phyloP scores from a whole-genome alignment of 2,888 invertebrate species.

The Stenoptilia bipunctidactyla region DNA sequence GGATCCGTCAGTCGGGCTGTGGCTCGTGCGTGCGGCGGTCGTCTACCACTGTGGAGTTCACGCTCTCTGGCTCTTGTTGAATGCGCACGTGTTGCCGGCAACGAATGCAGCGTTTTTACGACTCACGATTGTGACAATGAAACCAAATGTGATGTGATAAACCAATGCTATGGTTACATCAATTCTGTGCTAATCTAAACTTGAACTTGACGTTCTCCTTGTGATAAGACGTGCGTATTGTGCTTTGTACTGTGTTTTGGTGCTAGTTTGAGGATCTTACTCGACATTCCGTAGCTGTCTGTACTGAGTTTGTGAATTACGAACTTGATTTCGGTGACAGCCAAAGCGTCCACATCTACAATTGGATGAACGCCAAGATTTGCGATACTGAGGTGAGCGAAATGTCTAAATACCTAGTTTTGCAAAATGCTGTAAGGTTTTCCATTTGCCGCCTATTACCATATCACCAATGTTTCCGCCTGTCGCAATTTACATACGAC shows the following conservation, averaged over 20 bases:
- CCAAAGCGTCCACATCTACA: constrained; percentile 48
- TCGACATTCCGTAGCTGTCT: constrained; percentile 25
- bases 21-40: constrained; percentile 52
- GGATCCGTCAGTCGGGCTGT: constrained; percentile 52
- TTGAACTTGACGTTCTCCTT: constrained; percentile 31
- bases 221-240: constrained; percentile 34
- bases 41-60: constrained; percentile 56
- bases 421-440: background rate
- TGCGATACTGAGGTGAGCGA: constrained; percentile 59
- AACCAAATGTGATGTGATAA: constrained; percentile 60
- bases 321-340: constrained; percentile 55
- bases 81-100: constrained; percentile 50
- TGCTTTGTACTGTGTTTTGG: constrained; percentile 13
- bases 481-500: too few relatives aligned
- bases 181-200: constrained; percentile 20
- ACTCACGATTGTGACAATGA: constrained; percentile 49
- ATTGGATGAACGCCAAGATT: constrained; percentile 68
- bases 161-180: constrained; percentile 43
- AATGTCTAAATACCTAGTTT: constrained; percentile 24
- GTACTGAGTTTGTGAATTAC: constrained; percentile 31
- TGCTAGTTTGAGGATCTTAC: constrained; percentile 28
- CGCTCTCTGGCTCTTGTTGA: constrained; percentile 20
- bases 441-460: too few relatives aligned
- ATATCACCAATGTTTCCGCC: too few relatives aligned
- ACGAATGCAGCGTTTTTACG: constrained; percentile 29